A percentile compares a stretch with the other conserved stretches of the same genome.
These are phyloP conservation scores for Caenorhabditis angaria DNA, from an alignment of 2,888 invertebrate genomes.

Conservation along the genomic window DNA sequence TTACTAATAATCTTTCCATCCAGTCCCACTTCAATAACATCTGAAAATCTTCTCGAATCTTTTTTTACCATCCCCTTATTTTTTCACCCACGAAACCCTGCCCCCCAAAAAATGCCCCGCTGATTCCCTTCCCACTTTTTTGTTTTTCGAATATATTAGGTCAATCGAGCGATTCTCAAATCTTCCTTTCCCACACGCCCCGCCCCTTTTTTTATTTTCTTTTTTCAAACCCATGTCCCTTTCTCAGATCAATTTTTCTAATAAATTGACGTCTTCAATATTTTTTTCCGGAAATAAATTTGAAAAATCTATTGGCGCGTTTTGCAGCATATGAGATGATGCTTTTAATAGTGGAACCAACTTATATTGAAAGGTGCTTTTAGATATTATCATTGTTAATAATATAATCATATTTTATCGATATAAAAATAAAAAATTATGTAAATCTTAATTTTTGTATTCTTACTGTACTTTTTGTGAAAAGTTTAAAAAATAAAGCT, in stretches of 20 bases:
- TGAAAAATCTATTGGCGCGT: neutral
- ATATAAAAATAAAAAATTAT: neutral
- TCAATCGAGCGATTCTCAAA: conserved; percentile 36
- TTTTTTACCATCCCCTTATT: conserved; percentile 35
- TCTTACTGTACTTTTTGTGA: too few species aligned
- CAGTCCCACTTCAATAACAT: conserved; percentile 2
- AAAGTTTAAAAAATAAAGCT: too few species aligned
- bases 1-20: conserved; percentile 8
- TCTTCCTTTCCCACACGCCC: neutral
- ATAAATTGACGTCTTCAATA: neutral
- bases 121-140: conserved; percentile 27
- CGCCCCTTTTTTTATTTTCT: neutral
- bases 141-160: conserved; percentile 36
- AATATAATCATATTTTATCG: neutral
- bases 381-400: neutral
- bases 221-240: conserved; percentile 5
- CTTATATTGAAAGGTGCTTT: neutral
- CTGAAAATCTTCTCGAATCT: conserved; percentile 40
- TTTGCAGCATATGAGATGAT: conserved; percentile 4
- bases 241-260: neutral
- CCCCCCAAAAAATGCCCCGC: conserved; percentile 18
- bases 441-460: too few species aligned
- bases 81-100: neutral
- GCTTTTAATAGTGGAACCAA: conserved; percentile 1
- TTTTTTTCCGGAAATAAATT: conserved; percentile 4